Conservation (phyloP, 2,888 invertebrate genomes). For the Dicycla oo region DNA sequence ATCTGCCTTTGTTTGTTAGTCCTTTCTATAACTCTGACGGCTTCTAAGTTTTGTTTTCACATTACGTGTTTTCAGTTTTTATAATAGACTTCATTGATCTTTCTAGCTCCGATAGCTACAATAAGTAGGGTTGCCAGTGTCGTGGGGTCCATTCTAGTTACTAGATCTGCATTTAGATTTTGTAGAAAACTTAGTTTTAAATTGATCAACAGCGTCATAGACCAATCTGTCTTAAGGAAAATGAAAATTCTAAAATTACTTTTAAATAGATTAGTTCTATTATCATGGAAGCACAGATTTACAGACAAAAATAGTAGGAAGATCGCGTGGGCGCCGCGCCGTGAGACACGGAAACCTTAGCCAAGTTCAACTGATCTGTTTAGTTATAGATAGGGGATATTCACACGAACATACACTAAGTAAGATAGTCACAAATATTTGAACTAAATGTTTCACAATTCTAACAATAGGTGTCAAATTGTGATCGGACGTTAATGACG, state of each 20-base stretch:
- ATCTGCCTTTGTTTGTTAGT: background rate
- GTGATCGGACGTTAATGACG: background rate
- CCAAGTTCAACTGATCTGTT: constrained; percentile 58
- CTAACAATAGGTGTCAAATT: background rate
- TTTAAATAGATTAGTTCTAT: constrained; percentile 5
- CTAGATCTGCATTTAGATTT: background rate
- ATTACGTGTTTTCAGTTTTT: background rate
- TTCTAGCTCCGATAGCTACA: background rate
- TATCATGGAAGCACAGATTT: background rate
- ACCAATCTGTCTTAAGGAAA: background rate
- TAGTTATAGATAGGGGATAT: constrained; percentile 28
- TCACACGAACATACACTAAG: constrained; percentile 12
- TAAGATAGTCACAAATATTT: constrained; percentile 4
- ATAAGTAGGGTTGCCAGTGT: background rate
- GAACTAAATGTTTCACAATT: constrained; percentile 1
- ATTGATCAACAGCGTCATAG: background rate
- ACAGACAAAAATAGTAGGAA: constrained; percentile 29
- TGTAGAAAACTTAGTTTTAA: background rate
- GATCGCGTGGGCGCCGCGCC: constrained; percentile 19
- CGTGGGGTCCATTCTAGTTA: background rate
- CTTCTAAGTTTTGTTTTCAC: too few relatives aligned
- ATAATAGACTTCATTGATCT: background rate
- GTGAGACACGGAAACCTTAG: constrained; percentile 29
- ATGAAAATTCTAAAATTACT: background rate
- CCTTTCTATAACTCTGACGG: background rate